Evolutionary conservation across 2,888 invertebrate genomes (phyloP), one percentile per base, ranked within the genome.

Genomic region (Synergus umbraculus): DNA sequence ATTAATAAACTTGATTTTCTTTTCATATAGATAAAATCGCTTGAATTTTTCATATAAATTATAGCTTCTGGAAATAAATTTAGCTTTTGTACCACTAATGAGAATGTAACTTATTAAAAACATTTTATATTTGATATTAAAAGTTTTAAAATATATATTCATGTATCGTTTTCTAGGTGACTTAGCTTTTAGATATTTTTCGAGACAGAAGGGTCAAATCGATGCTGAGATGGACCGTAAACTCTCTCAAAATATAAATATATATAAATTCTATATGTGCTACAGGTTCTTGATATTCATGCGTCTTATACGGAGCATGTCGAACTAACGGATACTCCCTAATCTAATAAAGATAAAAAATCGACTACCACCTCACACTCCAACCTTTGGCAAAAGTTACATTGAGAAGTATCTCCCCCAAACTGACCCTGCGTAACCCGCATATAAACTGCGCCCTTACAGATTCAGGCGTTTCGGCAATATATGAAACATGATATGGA

Each of bases 321-420:
- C 86, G 86, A 87, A 86, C 89, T 90, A 90, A 90, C 89, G 87
- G 89, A 85, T 88, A 84, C 85, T 87, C 84, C 84, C 88, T 87
- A 90, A 91, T 91, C 90, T 91, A 91, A 91, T 92, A 90, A 91
- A 90, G 90, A 91, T 91, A 92, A 92, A 92, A 91, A 91, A 91
- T 87, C 86, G 85, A 86, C 87, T 86, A 84, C 82, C 83, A 82
- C 86, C 85, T 82, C 85, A 83, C 83, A 80, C 79, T 78, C 66
- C 78, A 29, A 76, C 82, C 83, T 79, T 78, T 77, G 79, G 76
- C 79, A 83, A 85, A 86, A 86, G 88, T 88, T 89, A 89, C 89
- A 90, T 91, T 91, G 90, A 90, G 91, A 91, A 89, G 90, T 90
- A 90, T 89, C 90, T 87, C 85, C 80, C 83, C 85, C 84, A 79